Evolutionary conservation across 2,888 invertebrate genomes (phyloP).

Genomic region (Exocentrus adspersus): DNA sequence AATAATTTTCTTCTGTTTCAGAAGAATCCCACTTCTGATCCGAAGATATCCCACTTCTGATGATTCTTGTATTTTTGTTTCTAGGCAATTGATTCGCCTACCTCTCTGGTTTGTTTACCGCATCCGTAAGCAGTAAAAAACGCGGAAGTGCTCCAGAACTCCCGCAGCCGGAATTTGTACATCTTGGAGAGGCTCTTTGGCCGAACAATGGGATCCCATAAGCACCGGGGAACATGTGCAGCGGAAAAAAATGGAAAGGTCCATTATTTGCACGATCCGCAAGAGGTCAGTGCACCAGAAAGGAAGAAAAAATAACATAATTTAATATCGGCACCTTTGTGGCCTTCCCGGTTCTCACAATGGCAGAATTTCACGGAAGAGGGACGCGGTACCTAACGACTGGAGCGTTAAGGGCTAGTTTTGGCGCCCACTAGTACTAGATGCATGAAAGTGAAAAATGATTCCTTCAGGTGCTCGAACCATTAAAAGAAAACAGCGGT

Average conservation of each 20-base stretch:
- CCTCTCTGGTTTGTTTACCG: too few relatives aligned
- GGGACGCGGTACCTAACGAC: constrained; percentile 40
- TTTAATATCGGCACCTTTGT: constrained; percentile 54
- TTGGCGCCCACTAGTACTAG: constrained; percentile 49
- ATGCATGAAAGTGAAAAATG: constrained; percentile 55
- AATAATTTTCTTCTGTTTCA: too few relatives aligned
- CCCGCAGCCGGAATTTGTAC: constrained; percentile 23
- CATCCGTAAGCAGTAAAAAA: constrained; percentile 20
- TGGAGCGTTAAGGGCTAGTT: constrained; percentile 21
- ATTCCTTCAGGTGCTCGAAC: constrained; percentile 49
- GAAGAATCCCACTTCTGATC: too few relatives aligned
- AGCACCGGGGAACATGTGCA: constrained; percentile 41
- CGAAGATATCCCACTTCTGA: too few relatives aligned
- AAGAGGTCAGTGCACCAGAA: constrained; percentile 37
- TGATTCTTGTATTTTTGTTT: too few relatives aligned
- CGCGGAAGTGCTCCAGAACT: constrained; percentile 35
- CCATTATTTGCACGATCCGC: constrained; percentile 41
- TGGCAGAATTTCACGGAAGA: constrained; percentile 52
- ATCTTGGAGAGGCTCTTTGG: constrained; percentile 24
- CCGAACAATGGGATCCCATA: constrained; percentile 41
- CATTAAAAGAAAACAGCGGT: constrained; percentile 31
- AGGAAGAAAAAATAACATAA: constrained; percentile 48
- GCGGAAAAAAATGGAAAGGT: constrained; percentile 39
- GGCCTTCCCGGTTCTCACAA: constrained; percentile 51
- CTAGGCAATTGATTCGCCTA: too few relatives aligned